Evolutionary conservation across 2,888 invertebrate species (phyloP).

Genomic region (Acanthosepion esculentum): DNA sequence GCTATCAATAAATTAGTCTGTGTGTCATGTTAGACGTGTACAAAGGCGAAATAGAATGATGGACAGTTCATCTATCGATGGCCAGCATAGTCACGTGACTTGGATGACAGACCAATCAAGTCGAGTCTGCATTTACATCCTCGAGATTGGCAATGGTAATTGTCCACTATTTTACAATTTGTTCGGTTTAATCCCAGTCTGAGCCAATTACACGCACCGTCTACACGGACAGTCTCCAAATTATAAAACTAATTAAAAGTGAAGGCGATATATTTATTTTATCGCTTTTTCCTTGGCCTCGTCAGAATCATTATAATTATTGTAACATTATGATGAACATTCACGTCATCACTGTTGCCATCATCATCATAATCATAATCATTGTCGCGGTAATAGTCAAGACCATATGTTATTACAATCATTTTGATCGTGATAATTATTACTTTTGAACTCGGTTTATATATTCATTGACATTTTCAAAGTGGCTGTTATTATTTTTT

Average conservation of each 20-base stretch:
- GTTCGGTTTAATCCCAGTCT: not conserved
- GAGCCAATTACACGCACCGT: not conserved
- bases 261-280: not conserved
- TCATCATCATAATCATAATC: not conserved
- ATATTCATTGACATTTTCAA: no score
- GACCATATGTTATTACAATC: no score
- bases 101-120: not conserved
- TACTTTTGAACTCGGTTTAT: no score
- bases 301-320: not conserved
- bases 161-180: not conserved
- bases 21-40: not conserved
- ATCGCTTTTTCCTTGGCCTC: not conserved
- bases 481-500: no score
- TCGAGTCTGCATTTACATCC: not conserved
- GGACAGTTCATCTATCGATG: not conserved
- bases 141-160: not conserved
- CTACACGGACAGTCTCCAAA: not conserved
- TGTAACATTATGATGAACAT: not conserved
- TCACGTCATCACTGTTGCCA: not conserved
- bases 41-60: not conserved
- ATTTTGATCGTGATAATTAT: no score
- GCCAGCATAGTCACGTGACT: not conserved
- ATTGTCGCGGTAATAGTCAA: no score
- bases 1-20: not conserved
- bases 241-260: slow-evolving; percentile 33